Percentiles rank a stretch among this genome's conserved stretches.
Evolutionary conservation across 2,888 invertebrate species (phyloP).

Genomic region (Aspidiotus rigidus): DNA sequence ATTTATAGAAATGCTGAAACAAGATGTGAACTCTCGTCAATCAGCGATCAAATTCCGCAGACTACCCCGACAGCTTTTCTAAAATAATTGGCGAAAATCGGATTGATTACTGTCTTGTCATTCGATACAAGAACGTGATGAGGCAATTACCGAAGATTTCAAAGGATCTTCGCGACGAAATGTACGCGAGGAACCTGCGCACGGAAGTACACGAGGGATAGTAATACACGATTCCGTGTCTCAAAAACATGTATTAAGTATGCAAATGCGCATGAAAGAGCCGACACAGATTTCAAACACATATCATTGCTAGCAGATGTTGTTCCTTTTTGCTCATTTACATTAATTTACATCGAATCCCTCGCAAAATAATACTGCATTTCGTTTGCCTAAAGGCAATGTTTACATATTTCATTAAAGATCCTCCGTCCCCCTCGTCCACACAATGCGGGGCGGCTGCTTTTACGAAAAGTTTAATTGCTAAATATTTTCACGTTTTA

Average conservation of each 20-base stretch:
- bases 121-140: neutral
- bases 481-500: slow-evolving; percentile 29
- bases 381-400: slow-evolving; percentile 31
- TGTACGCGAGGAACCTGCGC: neutral
- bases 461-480: slow-evolving; percentile 25
- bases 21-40: no score
- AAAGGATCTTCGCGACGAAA: slow-evolving; percentile 16
- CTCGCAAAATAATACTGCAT: slow-evolving; percentile 26
- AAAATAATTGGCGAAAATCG: no score
- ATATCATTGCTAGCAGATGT: slow-evolving; percentile 31
- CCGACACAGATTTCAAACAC: slow-evolving; percentile 31
- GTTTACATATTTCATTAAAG: slow-evolving; percentile 31
- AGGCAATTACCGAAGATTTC: slow-evolving; percentile 26
- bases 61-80: no score
- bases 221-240: slow-evolving; percentile 14
- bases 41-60: no score
- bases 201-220: slow-evolving; percentile 1
- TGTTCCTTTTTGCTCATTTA: slow-evolving; percentile 31
- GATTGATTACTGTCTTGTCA: neutral
- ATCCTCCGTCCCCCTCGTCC: slow-evolving; percentile 13
- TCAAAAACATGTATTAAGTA: slow-evolving; percentile 27
- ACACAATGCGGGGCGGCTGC: slow-evolving; percentile 1
- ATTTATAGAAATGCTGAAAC: no score
- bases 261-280: slow-evolving; percentile 29
- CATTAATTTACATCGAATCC: slow-evolving; percentile 31